These are phyloP conservation scores for Branchinecta sandiegonensis DNA, from an alignment of 2,888 invertebrate genomes.

Conservation along the genomic window DNA sequence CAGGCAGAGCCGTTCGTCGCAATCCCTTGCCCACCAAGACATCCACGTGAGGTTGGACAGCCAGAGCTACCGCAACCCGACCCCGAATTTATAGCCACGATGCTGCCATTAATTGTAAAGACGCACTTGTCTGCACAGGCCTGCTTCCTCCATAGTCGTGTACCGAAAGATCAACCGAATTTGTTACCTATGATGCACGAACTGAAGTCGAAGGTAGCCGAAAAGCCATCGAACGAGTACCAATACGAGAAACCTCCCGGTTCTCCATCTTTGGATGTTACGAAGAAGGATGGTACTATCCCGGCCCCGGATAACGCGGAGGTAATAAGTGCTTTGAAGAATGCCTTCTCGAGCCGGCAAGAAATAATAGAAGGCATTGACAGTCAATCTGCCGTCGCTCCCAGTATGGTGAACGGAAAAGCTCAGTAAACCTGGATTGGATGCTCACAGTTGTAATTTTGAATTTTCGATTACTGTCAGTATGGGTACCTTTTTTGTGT, in stretches of 20 bases:
- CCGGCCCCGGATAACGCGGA: too few relatives aligned
- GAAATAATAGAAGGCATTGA: too few relatives aligned
- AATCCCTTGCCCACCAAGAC: not conserved
- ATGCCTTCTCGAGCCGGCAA: too few relatives aligned
- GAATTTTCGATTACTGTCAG: too few relatives aligned
- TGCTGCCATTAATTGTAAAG: not conserved
- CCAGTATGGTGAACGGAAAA: too few relatives aligned
- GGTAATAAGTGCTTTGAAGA: too few relatives aligned
- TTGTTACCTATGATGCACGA: slow-evolving; percentile 7
- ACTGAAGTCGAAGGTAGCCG: not conserved
- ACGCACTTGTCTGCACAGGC: not conserved
- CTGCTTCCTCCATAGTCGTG: not conserved
- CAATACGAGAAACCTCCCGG: not conserved
- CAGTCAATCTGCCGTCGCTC: too few relatives aligned
- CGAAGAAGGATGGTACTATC: too few relatives aligned
- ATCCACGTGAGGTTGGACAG: not conserved
- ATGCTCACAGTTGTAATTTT: too few relatives aligned
- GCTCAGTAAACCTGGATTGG: too few relatives aligned
- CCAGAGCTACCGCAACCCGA: not conserved
- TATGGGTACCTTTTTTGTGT: too few relatives aligned
- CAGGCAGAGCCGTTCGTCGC: not conserved
- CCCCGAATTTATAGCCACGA: not conserved
- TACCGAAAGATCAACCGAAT: slow-evolving; percentile 4
- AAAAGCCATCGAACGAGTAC: not conserved
- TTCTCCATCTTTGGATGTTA: too few relatives aligned